Base-by-base conservation (phyloP, 1,140 invertebrate genomes). In the Schmidtea mediterranea region DNA sequence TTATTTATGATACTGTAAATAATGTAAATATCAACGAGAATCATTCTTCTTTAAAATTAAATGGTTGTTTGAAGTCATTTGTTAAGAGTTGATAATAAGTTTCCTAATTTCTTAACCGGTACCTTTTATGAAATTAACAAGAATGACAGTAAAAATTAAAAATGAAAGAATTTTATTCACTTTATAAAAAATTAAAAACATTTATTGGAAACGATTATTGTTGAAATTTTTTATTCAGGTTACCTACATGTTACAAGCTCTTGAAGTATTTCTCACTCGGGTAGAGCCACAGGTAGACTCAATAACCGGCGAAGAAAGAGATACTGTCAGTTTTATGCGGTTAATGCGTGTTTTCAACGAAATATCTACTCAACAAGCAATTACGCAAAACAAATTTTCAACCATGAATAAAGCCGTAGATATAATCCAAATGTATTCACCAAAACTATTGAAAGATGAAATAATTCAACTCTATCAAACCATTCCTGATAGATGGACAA, bases 281-380 rank as follows among this genome's bases (percentile, higher is more conserved):
- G 63, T 60, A 36, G 64, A 66, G 51, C 62, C 62, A 19, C 62
- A 65, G 54, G 65, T 66, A 47, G 64, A 66, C 48, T 57, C 58
- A 49, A 65, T 66, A n/a, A 64, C 56, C n/a, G 62, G 62, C 21
- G 57, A 64, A 37, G 62, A 66, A 50, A 57, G 59, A 51, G 62
- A 66, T 48, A 65, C 62, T 1, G 59, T 57, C 16, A 64, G 62
- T 10, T 66, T 66, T 49, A 66, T 64, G 61, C 62, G 61, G 51
- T 63, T 66, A 57, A 66, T 66, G 62, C 57, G 62, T 52, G 51
- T 65, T 2, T 66, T 65, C 46, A 65, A 65, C 55, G 59, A 64
- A 57, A 61, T 65, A n/a, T 65, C 63, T 21, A 57, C 60, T 13
- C 57, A 64, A 45, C 63, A 65, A 53, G 55, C 55, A 13, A 60